These are phyloP conservation scores for Vireo griseus DNA, from an alignment of 2,797 vertebrate species.

Conservation along the genomic window DNA sequence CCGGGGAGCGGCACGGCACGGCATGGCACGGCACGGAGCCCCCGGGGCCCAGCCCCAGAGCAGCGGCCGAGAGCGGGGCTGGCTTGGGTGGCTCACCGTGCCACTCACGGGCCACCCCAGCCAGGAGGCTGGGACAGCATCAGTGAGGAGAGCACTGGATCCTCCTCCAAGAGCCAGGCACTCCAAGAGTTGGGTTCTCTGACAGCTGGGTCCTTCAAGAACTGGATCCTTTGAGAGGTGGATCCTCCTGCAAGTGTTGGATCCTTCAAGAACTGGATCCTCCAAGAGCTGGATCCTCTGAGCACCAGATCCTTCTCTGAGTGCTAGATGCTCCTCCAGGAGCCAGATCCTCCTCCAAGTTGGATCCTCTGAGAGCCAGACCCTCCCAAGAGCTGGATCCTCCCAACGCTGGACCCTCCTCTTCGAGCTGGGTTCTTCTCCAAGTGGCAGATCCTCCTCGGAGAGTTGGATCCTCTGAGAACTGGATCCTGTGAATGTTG, in stretches of 20 bases:
- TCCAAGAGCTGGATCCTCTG: not conserved
- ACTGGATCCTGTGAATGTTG: not conserved
- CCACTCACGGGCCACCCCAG: not conserved
- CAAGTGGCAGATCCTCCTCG: not conserved
- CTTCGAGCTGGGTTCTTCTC: not conserved
- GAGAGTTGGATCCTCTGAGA: not conserved
- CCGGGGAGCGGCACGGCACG: fast-evolving
- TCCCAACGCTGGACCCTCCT: not conserved
- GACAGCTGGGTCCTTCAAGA: not conserved
- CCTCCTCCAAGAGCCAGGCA: not conserved
- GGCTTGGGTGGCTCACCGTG: fast-evolving
- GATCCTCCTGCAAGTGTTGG: not conserved
- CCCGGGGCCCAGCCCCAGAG: not conserved
- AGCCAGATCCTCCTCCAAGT: not conserved
- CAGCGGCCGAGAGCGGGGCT: fast-evolving
- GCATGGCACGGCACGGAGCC: not conserved
- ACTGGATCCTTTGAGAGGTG: not conserved
- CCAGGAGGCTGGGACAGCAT: not conserved
- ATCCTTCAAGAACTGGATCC: not conserved
- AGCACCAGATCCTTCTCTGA: not conserved
- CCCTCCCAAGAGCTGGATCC: not conserved
- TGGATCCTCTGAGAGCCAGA: not conserved
- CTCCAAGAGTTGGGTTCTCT: not conserved
- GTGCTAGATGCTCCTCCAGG: not conserved
- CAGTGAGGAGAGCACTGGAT: fast-evolving